Conservation (phyloP, 2,888 invertebrate species). For the Papilio gigon region DNA sequence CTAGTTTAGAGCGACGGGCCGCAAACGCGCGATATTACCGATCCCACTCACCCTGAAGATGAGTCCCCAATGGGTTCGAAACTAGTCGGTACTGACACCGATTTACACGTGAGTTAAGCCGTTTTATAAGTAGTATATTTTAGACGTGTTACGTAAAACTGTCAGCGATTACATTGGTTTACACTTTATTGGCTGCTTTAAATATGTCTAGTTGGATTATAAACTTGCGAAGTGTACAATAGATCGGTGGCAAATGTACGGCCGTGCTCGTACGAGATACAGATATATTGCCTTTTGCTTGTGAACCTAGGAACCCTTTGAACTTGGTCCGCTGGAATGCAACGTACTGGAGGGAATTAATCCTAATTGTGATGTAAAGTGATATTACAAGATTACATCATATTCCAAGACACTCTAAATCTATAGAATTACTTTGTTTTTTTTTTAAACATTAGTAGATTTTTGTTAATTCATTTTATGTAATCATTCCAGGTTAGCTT, state of each 20-base stretch:
- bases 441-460: no score
- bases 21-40: no score
- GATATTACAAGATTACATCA: no score
- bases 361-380: slow-evolving; percentile 4
- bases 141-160: neutral
- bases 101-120: no score
- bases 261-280: slow-evolving; percentile 4
- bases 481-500: no score
- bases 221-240: neutral
- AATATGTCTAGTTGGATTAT: neutral
- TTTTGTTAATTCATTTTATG: no score
- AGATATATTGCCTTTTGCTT: slow-evolving; percentile 16
- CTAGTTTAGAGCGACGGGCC: no score
- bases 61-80: no score
- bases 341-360: neutral
- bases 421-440: neutral
- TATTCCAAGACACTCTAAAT: no score
- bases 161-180: neutral
- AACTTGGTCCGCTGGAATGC: slow-evolving; percentile 12
- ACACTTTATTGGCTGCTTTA: neutral
- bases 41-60: no score
- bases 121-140: no score
- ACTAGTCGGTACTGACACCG: no score
- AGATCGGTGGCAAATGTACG: neutral
- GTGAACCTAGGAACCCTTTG: slow-evolving; percentile 10